Evolutionary conservation across 2,113 vertebrate species (phyloP), one percentile per base, ranked within the genome.

Genomic region (Dermatemys mawii): DNA sequence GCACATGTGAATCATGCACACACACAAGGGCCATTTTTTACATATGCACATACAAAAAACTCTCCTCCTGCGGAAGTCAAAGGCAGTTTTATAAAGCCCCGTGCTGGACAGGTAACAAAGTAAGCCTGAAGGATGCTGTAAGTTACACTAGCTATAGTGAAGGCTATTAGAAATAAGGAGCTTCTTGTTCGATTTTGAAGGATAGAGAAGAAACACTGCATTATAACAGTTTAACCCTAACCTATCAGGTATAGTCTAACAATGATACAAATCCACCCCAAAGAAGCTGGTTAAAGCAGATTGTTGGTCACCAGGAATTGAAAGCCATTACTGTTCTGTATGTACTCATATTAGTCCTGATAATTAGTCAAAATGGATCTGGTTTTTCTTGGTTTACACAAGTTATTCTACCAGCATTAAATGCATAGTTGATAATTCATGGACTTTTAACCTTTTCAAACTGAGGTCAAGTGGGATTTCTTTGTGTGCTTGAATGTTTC

Each of bases 401-500:
- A 90, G 22, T 57, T 86, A 26, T 27, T 87, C 51, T 80, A 83
- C 70, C 14, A 35, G 21, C 63, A 79, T 70, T 11, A 53, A 78
- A 41, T 44, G 12, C 6, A 29, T 5, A 53, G 2, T 38, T 32
- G 84, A 48, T 94, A 81, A 88, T 88, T 82, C 84, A 63, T 48
- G 76, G 55, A 11, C 48, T 95, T 94, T 91, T 63, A 84, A 81
- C 50, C 63, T 86, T 88, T 92, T 88, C 76, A 78, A 83, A 5
- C 60, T 85, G 60, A 79, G 50, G 55, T 81, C 73, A 88, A 92
- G 41, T 84, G 80, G 93, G 93, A 93, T 96, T 95, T 96, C 94
- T 78, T 83, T 2, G 27, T 84, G 41, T 75, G 3, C 38, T 88
- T 93, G 84, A 87, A 12, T 60, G 24, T 44, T 73, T 80, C 83